These are phyloP conservation scores for Rachycentron canadum DNA, from an alignment of 2,797 vertebrate species.

Conservation along the genomic window DNA sequence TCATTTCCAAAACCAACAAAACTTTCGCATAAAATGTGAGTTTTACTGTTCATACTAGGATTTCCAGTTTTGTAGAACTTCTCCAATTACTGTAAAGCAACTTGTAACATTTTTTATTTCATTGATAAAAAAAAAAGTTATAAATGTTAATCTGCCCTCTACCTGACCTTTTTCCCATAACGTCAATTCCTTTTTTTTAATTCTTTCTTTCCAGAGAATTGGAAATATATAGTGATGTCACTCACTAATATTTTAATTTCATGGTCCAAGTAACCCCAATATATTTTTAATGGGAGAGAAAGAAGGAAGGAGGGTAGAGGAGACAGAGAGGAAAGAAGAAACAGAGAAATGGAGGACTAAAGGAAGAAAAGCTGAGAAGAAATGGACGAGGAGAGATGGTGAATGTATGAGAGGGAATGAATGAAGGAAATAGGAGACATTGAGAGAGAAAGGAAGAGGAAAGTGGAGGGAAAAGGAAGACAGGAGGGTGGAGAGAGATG, in stretches of 20 bases:
- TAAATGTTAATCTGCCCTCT: conserved; percentile 56
- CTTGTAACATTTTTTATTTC: conserved; percentile 5
- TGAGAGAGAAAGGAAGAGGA: background rate
- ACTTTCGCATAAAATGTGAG: background rate
- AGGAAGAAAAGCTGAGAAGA: conserved; percentile 8
- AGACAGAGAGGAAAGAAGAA: conserved; percentile 9
- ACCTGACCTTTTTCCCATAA: conserved; percentile 56
- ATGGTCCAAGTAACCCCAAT: conserved; percentile 85
- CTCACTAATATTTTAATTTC: conserved; percentile 88
- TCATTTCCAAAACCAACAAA: too few species aligned
- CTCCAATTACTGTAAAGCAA: background rate
- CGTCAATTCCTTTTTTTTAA: conserved; percentile 31
- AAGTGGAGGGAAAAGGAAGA: conserved; percentile 14
- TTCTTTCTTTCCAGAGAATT: conserved; percentile 73
- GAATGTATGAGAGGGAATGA: conserved; percentile 37
- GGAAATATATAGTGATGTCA: conserved; percentile 84
- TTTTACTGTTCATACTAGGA: background rate
- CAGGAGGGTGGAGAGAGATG: conserved; percentile 14
- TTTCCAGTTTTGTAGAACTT: background rate
- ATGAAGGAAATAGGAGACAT: conserved; percentile 26
- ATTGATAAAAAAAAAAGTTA: conserved; percentile 25
- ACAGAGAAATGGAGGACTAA: background rate
- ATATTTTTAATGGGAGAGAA: conserved; percentile 78
- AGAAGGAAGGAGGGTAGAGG: conserved; percentile 43
- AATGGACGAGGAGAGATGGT: conserved; percentile 37